phyloP scores from a whole-genome alignment of 2,888 invertebrate genomes.

The Laothoe populi region DNA sequence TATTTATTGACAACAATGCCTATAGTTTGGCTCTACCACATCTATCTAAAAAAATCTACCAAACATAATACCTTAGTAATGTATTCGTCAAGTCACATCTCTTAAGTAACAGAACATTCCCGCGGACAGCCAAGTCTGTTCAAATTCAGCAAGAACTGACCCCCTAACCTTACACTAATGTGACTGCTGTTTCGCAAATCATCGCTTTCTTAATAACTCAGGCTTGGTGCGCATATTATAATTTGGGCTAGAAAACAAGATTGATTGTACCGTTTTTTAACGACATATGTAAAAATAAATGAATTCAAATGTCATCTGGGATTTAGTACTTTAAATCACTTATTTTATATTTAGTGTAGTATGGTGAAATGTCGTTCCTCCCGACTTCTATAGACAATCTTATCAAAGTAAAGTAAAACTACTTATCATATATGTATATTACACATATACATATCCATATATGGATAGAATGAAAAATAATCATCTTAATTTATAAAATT shows the following conservation, averaged over 20 bases:
- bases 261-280: background rate
- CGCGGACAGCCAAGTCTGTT: background rate
- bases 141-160: constrained; percentile 27
- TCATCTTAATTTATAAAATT: no score
- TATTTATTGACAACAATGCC: no score
- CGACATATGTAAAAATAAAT: background rate
- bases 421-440: no score
- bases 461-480: no score
- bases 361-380: no score
- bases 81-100: background rate
- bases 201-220: constrained; percentile 32
- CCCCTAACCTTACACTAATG: constrained; percentile 35
- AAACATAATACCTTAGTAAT: background rate
- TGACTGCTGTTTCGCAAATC: constrained; percentile 37
- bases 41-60: background rate
- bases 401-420: no score
- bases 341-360: no score
- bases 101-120: constrained; percentile 1
- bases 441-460: no score
- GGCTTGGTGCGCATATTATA: constrained; percentile 6
- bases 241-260: background rate
- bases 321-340: no score
- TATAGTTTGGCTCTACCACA: no score
- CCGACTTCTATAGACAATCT: no score
- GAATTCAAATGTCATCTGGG: no score